phyloP scores from a whole-genome alignment of 2,888 invertebrate species.

The Caenorhabditis panamensis region DNA sequence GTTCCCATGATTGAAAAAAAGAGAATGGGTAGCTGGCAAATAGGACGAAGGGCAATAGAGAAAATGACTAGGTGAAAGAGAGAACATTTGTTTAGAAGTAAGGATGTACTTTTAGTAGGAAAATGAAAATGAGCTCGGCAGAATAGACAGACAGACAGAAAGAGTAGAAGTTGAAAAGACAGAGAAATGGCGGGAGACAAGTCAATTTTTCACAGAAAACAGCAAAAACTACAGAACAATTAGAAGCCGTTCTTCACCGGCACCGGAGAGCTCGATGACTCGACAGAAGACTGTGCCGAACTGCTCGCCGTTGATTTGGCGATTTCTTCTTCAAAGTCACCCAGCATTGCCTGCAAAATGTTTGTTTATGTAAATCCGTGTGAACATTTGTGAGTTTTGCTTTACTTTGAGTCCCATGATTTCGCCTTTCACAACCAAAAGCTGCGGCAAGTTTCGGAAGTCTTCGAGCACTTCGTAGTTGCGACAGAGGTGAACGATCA shows the following conservation, averaged over 20 bases:
- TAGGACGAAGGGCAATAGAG: neutral
- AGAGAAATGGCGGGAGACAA: constrained; percentile 24
- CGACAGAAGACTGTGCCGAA: constrained; percentile 44
- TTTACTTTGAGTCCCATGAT: constrained; percentile 79
- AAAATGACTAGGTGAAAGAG: neutral
- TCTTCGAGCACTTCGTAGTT: constrained; percentile 81
- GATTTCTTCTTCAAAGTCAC: constrained; percentile 72
- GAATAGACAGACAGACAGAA: constrained; percentile 35
- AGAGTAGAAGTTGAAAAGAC: constrained; percentile 4
- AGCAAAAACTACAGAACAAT: constrained; percentile 16
- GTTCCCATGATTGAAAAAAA: too few relatives aligned
- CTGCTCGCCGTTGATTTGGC: constrained; percentile 41
- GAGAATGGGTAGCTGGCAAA: too few relatives aligned
- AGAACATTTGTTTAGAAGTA: constrained; percentile 3
- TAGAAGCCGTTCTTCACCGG: constrained; percentile 59
- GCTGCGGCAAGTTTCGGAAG: constrained; percentile 80
- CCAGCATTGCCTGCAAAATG: constrained; percentile 74
- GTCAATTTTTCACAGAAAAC: constrained; percentile 49
- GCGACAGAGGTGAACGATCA: constrained; percentile 78
- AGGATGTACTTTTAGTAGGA: neutral
- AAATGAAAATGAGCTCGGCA: constrained; percentile 16
- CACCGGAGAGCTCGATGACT: constrained; percentile 54
- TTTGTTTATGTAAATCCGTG: constrained; percentile 24
- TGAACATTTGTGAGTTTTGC: neutral
- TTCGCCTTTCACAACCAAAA: constrained; percentile 81